Conservation (phyloP, 2,113 vertebrate species). For the Dinomys branickii region DNA sequence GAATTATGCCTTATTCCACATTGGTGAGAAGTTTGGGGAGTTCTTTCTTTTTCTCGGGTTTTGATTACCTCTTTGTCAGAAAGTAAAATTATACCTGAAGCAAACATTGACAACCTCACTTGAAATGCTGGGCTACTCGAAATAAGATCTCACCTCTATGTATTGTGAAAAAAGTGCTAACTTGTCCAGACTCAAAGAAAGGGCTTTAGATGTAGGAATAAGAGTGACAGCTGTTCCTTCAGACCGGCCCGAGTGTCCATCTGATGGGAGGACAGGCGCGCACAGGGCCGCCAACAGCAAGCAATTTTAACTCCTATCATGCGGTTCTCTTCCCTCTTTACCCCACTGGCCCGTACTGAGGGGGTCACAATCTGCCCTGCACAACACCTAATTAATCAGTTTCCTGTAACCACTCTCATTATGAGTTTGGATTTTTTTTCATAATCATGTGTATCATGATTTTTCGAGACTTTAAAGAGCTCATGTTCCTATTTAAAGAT, state of each 20-base stretch:
- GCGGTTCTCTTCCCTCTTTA: neutral
- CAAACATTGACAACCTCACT: constrained; percentile 29
- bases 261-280: neutral
- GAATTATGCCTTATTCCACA: neutral
- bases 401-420: neutral
- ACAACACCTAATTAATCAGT: neutral
- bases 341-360: neutral
- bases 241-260: neutral
- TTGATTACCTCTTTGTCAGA: constrained; percentile 18
- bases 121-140: constrained; percentile 58
- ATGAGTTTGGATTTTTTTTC: neutral
- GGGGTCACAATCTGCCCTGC: neutral
- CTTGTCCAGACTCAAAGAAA: neutral
- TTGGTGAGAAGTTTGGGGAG: constrained; percentile 12
- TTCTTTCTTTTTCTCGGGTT: neutral
- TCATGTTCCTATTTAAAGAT: neutral
- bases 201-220: neutral
- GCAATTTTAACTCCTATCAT: neutral
- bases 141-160: constrained; percentile 19
- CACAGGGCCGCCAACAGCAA: neutral
- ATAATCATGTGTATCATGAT: neutral
- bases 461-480: neutral
- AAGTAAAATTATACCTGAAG: constrained; percentile 20
- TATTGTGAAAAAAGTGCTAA: neutral
- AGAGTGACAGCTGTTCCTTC: neutral